phyloP scores from a whole-genome alignment of 2,113 vertebrate species.

The Daboia siamensis region DNA sequence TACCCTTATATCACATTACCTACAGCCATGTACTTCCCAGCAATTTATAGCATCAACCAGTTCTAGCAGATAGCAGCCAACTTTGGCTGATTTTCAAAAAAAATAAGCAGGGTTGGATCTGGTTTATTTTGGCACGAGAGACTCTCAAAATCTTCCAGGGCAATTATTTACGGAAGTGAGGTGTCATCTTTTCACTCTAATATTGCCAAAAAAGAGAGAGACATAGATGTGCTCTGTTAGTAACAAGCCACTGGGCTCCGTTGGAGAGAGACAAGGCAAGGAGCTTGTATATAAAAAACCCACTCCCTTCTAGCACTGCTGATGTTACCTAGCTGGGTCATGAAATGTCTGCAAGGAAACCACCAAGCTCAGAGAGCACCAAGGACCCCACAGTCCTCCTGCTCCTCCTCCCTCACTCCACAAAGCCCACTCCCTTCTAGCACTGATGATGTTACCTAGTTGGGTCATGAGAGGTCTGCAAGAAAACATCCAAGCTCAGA shows the following conservation, averaged over 20 bases:
- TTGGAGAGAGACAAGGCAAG: background rate
- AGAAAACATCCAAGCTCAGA: background rate
- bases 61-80: background rate
- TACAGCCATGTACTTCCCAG: background rate
- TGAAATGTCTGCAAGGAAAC: background rate
- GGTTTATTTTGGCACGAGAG: background rate
- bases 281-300: background rate
- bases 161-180: background rate
- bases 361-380: background rate
- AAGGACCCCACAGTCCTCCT: too few relatives aligned
- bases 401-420: too few relatives aligned
- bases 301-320: background rate
- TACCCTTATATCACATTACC: background rate
- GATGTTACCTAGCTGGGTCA: background rate
- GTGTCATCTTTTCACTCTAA: background rate
- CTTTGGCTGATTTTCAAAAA: background rate
- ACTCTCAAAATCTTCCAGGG: background rate
- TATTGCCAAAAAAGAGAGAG: background rate
- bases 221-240: background rate
- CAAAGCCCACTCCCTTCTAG: too few relatives aligned
- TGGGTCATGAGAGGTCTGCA: too few relatives aligned
- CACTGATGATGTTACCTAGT: too few relatives aligned
- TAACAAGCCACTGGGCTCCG: background rate
- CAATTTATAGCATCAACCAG: background rate
- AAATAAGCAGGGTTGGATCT: background rate